phyloP scores from a whole-genome alignment of 2,888 invertebrate species.

The Idaea aversata region DNA sequence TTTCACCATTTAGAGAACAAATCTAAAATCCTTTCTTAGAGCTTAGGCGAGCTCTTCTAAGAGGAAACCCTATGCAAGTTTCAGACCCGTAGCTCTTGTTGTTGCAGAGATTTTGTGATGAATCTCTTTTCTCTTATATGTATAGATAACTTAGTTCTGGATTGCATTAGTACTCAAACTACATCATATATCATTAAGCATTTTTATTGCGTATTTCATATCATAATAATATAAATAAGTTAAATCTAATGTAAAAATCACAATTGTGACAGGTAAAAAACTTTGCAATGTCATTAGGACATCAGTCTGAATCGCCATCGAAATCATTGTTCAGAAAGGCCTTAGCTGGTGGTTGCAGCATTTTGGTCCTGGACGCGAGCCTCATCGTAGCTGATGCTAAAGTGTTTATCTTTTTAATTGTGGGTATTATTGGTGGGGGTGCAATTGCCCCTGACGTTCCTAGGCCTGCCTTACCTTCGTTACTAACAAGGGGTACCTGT shows the following conservation, averaged over 20 bases:
- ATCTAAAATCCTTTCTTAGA: too few relatives aligned
- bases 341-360: slow-evolving; percentile 67
- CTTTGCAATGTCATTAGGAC: background rate
- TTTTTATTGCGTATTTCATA: slow-evolving; percentile 8
- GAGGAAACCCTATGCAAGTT: too few relatives aligned
- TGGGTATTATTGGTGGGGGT: slow-evolving; percentile 27
- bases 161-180: slow-evolving; percentile 5
- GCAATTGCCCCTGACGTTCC: slow-evolving; percentile 67
- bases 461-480: slow-evolving; percentile 82
- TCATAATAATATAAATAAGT: slow-evolving; percentile 1
- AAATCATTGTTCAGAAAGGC: slow-evolving; percentile 53
- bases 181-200: background rate
- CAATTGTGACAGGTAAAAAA: too few relatives aligned
- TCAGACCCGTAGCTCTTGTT: too few relatives aligned
- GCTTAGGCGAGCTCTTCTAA: too few relatives aligned
- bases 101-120: too few relatives aligned
- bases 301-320: slow-evolving; percentile 23
- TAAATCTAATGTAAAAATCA: background rate
- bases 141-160: too few relatives aligned
- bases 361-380: slow-evolving; percentile 57
- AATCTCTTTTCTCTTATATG: too few relatives aligned
- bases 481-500: slow-evolving; percentile 81
- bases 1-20: too few relatives aligned
- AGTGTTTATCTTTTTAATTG: slow-evolving; percentile 34
- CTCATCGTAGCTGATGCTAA: slow-evolving; percentile 61